A percentile compares a stretch with the other conserved stretches of the same genome.
Evolutionary conservation across 1,140 invertebrate genomes (phyloP).

Genomic region (Aphelenchoides avenae): DNA sequence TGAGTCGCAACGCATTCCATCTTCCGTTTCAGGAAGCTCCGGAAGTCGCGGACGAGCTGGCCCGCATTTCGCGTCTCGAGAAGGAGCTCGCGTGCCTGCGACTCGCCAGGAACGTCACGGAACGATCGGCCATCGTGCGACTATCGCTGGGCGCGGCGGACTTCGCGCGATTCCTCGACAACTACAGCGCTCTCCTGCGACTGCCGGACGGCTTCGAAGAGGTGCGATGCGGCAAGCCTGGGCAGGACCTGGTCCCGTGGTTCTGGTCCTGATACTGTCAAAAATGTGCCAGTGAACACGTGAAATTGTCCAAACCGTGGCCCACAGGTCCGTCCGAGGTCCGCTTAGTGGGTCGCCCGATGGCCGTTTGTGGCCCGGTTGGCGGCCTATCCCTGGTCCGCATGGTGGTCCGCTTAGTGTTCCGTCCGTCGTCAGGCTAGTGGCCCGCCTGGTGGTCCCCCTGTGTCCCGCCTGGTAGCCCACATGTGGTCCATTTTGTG

Average conservation of each 20-base stretch:
- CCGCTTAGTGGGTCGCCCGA: not conserved
- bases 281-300: not conserved
- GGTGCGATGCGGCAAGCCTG: slow-evolving; percentile 2
- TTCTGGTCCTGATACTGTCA: not conserved
- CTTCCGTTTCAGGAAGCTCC: slow-evolving; percentile 21
- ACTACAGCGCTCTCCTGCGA: slow-evolving; percentile 17
- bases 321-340: not conserved
- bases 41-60: slow-evolving; percentile 13
- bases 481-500: too few species aligned
- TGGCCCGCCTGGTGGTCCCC: too few species aligned
- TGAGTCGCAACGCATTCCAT: too few species aligned
- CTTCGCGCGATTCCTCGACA: slow-evolving; percentile 9
- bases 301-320: not conserved
- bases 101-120: slow-evolving; percentile 23
- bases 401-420: too few species aligned
- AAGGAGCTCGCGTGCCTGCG: slow-evolving; percentile 16
- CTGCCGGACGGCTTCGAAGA: slow-evolving; percentile 14
- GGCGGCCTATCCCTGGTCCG: too few species aligned
- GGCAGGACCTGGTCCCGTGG: not conserved
- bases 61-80: slow-evolving; percentile 10
- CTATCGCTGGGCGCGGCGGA: slow-evolving; percentile 18
- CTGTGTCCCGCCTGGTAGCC: too few species aligned
- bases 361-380: not conserved
- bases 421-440: too few species aligned
- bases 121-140: slow-evolving; percentile 15